These are phyloP conservation scores for Euglossa dilemma DNA, from an alignment of 1,140 invertebrate genomes.

Conservation along the genomic window DNA sequence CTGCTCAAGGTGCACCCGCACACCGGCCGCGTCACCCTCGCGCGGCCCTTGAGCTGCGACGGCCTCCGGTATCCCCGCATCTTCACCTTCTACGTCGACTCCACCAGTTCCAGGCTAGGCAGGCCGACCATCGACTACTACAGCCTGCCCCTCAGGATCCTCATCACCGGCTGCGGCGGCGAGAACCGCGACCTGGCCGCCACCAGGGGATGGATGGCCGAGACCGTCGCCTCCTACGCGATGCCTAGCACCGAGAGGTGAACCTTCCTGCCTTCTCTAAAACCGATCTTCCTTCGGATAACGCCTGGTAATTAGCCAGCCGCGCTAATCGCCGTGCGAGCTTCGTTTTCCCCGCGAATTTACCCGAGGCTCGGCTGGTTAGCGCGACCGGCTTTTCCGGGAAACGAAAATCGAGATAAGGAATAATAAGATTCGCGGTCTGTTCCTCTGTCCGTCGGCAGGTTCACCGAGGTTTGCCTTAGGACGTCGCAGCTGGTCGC, in stretches of 20 bases:
- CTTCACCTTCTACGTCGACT: conserved; percentile 93
- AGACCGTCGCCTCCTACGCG: conserved; percentile 91
- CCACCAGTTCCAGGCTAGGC: conserved; percentile 88
- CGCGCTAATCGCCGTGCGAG: background rate
- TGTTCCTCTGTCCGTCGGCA: conserved; percentile 84
- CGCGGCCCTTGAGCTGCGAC: conserved; percentile 88
- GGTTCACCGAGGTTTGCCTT: conserved; percentile 88
- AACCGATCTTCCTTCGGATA: background rate
- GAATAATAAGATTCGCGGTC: conserved; percentile 1
- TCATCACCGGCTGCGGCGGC: conserved; percentile 90
- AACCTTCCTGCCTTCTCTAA: background rate
- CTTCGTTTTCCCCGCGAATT: background rate
- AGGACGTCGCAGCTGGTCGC: conserved; percentile 90
- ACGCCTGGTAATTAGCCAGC: background rate
- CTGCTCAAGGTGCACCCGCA: conserved; percentile 89
- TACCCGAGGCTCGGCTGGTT: background rate
- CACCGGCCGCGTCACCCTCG: conserved; percentile 89
- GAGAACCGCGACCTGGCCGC: conserved; percentile 86
- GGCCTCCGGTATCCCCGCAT: conserved; percentile 91
- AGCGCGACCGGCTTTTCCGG: background rate
- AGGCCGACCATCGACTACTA: conserved; percentile 91
- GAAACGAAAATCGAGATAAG: conserved; percentile 1
- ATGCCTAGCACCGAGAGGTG: conserved; percentile 89
- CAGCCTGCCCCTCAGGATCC: conserved; percentile 89
- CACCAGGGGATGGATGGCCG: conserved; percentile 91